Percentiles rank a stretch among this genome's conserved stretches.
Conservation (phyloP, 2,113 vertebrate species). For the Progne subis region DNA sequence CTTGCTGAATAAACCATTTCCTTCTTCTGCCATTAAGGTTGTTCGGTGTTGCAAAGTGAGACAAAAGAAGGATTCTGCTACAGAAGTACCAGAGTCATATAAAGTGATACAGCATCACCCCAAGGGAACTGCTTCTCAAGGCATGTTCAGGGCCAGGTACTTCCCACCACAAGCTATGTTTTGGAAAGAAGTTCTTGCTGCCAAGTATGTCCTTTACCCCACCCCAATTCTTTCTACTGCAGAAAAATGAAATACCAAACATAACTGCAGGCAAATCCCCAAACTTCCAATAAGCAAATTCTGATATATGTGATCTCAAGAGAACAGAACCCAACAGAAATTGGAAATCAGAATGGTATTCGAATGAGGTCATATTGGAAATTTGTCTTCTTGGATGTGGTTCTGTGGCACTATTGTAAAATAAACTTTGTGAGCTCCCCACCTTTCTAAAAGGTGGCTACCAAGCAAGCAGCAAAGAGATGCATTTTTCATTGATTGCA, state of each 20-base stretch:
- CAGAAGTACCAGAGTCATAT: not conserved
- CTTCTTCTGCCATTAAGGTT: not conserved
- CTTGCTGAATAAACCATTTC: not conserved
- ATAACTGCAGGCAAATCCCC: not conserved
- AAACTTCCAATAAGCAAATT: not conserved
- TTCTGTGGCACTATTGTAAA: not conserved
- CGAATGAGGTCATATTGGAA: not conserved
- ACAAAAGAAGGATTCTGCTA: not conserved
- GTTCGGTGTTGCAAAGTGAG: not conserved
- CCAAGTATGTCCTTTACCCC: not conserved
- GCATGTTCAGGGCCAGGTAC: not conserved
- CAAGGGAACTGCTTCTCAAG: not conserved
- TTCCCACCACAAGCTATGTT: not conserved
- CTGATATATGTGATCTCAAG: not conserved
- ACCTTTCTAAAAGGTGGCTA: not conserved
- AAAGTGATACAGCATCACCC: not conserved
- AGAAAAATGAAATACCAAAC: not conserved
- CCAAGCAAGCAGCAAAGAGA: not conserved
- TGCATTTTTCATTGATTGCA: not conserved
- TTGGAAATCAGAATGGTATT: not conserved
- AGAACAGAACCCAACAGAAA: not conserved
- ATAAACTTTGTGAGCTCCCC: not conserved
- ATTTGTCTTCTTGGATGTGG: not conserved
- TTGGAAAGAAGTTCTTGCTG: not conserved
- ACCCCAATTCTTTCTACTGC: not conserved